Evolutionary conservation across 2,113 vertebrate genomes (phyloP).

Genomic region (Stigmatopora nigra): DNA sequence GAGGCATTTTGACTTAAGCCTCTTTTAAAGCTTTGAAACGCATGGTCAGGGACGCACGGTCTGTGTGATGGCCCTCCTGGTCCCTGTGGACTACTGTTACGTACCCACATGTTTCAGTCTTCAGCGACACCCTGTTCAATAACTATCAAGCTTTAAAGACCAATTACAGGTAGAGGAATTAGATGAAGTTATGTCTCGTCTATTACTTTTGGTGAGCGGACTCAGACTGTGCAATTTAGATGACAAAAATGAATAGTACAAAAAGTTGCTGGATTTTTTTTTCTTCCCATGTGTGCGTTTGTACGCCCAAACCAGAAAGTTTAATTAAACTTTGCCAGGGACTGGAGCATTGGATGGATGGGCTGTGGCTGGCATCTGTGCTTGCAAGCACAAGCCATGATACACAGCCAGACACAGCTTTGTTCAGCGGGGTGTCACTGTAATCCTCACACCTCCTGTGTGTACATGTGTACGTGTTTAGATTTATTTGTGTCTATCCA

Average conservation of each 20-base stretch:
- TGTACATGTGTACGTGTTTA: conserved; percentile 13
- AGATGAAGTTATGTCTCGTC: conserved; percentile 34
- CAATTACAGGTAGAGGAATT: conserved; percentile 45
- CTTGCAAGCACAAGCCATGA: conserved; percentile 38
- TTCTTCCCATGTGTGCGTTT: conserved; percentile 5
- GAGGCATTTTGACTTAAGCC: conserved; percentile 36
- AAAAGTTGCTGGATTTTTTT: background rate
- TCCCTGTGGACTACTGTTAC: conserved; percentile 27
- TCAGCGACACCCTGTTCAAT: conserved; percentile 27
- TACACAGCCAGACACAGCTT: conserved; percentile 16
- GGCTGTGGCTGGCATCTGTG: conserved; percentile 64
- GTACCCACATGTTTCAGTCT: conserved; percentile 15
- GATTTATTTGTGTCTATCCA: background rate
- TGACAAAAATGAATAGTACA: background rate
- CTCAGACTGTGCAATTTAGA: background rate
- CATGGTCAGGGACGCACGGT: conserved; percentile 26
- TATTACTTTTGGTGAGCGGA: conserved; percentile 17
- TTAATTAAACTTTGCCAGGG: conserved; percentile 69
- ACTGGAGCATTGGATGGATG: conserved; percentile 63
- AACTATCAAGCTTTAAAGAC: conserved; percentile 55
- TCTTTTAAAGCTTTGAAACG: conserved; percentile 36
- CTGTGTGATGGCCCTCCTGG: conserved; percentile 28
- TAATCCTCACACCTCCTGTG: conserved; percentile 57
- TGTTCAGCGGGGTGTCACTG: conserved; percentile 39
- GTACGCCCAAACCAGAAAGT: conserved; percentile 40